A percentile compares a stretch with the other conserved stretches of the same genome.
These are phyloP conservation scores for Micoletzkya japonica DNA, from an alignment of 2,888 invertebrate genomes.

Conservation along the genomic window DNA sequence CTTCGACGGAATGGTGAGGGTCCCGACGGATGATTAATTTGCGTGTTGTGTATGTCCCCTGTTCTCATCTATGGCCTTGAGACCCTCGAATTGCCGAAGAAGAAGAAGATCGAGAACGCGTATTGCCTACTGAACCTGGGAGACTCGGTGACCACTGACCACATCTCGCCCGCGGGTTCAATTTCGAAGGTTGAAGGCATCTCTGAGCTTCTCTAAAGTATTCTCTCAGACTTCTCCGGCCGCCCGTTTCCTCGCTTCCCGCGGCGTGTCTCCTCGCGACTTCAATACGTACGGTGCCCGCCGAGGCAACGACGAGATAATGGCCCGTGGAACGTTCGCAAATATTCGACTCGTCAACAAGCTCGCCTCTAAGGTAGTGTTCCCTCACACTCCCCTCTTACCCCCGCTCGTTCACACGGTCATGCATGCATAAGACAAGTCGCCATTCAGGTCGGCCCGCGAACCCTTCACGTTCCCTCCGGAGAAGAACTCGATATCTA, in stretches of 20 bases:
- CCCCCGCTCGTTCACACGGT: neutral
- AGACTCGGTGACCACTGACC: conserved; percentile 97
- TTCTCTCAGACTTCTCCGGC: conserved; percentile 83
- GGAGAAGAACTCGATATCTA: conserved; percentile 84
- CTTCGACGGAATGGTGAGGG: conserved; percentile 80
- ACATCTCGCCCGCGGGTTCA: conserved; percentile 96
- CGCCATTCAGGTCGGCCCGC: conserved; percentile 74
- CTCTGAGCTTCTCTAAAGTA: no score
- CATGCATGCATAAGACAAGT: neutral
- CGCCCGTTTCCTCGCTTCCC: conserved; percentile 70
- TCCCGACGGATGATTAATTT: neutral
- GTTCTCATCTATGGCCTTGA: conserved; percentile 19
- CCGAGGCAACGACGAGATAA: conserved; percentile 93
- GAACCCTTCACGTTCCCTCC: conserved; percentile 83
- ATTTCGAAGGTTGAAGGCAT: conserved; percentile 73
- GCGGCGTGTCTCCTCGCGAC: conserved; percentile 82
- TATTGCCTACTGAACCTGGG: conserved; percentile 83
- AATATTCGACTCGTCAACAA: conserved; percentile 94
- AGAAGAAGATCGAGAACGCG: conserved; percentile 74
- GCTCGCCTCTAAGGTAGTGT: conserved; percentile 70
- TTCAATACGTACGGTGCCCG: conserved; percentile 98
- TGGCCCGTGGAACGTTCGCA: conserved; percentile 96
- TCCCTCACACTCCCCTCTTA: neutral
- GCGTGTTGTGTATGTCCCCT: neutral
- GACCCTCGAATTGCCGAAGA: conserved; percentile 62